Conservation (phyloP, 2,797 vertebrate genomes). For the Mormyrops boulengeri region DNA sequence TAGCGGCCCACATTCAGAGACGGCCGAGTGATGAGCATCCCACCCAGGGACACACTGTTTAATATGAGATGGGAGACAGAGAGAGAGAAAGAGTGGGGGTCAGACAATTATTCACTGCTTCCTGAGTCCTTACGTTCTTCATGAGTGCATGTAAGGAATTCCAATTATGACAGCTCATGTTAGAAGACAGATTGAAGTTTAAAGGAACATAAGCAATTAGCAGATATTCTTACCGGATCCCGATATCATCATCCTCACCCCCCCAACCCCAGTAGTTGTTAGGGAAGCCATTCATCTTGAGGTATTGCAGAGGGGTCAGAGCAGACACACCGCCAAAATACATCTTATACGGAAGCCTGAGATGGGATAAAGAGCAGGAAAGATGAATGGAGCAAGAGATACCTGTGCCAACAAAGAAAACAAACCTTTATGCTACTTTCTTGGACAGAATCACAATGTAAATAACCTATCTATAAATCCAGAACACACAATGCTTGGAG, state of each 20-base stretch:
- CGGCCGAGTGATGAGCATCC: slow-evolving; percentile 71
- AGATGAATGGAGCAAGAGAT: not conserved
- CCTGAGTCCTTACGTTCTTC: not conserved
- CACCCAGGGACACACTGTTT: slow-evolving; percentile 67
- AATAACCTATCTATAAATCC: not conserved
- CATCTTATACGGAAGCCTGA: slow-evolving; percentile 68
- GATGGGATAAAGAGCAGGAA: not conserved
- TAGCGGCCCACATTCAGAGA: slow-evolving; percentile 65
- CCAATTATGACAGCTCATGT: not conserved
- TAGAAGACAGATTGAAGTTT: not conserved
- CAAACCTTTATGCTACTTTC: not conserved
- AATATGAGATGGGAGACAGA: not conserved
- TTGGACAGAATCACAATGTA: not conserved
- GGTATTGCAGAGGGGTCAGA: slow-evolving; percentile 66
- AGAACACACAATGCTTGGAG: not conserved
- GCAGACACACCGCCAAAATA: slow-evolving; percentile 77
- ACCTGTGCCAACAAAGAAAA: not conserved
- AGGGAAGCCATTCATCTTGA: slow-evolving; percentile 76
- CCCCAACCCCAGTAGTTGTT: slow-evolving; percentile 79
- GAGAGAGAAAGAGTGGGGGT: not conserved
- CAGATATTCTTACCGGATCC: slow-evolving; percentile 53
- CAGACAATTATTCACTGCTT: not conserved
- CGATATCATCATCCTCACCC: slow-evolving; percentile 69
- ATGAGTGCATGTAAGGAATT: not conserved
- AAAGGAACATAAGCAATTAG: not conserved